A percentile compares a stretch with the other conserved stretches of the same genome.
These are phyloP conservation scores for Ceryle rudis DNA, from an alignment of 2,797 vertebrate genomes.

Conservation along the genomic window DNA sequence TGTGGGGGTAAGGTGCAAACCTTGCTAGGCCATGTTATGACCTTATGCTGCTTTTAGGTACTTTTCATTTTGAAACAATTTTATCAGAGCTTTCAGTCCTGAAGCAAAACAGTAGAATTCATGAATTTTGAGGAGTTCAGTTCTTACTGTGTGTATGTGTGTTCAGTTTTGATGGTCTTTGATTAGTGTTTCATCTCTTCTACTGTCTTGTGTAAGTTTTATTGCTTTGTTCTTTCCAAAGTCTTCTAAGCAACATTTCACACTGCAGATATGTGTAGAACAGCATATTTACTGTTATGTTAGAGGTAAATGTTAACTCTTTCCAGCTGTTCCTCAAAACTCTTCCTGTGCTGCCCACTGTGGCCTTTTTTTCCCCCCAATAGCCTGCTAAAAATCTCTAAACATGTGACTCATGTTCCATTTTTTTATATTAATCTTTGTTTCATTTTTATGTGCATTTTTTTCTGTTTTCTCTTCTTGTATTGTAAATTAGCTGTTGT, in stretches of 20 bases:
- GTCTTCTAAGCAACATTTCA: background rate
- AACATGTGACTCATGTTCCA: background rate
- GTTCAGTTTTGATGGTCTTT: background rate
- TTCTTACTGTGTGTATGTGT: background rate
- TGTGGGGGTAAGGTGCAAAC: background rate
- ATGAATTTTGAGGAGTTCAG: background rate
- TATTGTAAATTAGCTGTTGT: background rate
- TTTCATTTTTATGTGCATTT: background rate
- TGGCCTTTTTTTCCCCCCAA: background rate
- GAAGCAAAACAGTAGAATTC: background rate
- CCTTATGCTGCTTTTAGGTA: background rate
- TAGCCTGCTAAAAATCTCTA: background rate
- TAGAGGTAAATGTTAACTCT: background rate
- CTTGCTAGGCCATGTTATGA: fast-evolving
- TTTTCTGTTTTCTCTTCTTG: background rate
- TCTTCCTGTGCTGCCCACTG: background rate
- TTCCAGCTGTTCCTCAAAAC: background rate
- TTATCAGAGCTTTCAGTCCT: background rate
- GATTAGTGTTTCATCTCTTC: background rate
- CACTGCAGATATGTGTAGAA: background rate
- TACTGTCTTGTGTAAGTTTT: background rate
- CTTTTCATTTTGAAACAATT: background rate
- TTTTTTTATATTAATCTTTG: background rate
- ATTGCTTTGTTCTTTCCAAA: background rate
- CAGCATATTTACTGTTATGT: background rate